phyloP scores from a whole-genome alignment of 2,113 vertebrate species.

The Oenanthe melanoleuca region DNA sequence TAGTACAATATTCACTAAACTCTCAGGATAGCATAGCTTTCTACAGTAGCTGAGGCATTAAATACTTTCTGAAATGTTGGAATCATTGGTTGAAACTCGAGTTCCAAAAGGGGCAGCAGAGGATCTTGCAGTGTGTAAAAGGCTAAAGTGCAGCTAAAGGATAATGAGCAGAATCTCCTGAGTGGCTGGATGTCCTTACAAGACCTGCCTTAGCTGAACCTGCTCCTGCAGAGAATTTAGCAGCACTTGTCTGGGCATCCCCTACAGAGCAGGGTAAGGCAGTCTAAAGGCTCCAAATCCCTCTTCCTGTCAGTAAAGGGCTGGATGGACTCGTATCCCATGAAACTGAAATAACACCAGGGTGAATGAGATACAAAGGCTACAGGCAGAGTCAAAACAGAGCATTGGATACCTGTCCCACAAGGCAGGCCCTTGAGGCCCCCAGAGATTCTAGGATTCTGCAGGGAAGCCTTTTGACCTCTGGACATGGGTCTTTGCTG shows the following conservation, averaged over 20 bases:
- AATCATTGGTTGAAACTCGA: background rate
- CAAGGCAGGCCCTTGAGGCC: rapidly evolving
- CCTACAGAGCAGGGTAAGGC: background rate
- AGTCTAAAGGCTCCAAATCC: background rate
- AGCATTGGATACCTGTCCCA: background rate
- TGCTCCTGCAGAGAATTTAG: background rate
- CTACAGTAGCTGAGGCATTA: background rate
- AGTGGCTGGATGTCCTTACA: background rate
- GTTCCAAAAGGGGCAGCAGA: background rate
- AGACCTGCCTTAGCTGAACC: background rate
- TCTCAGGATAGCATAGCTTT: background rate
- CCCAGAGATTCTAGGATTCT: background rate
- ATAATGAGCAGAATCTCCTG: background rate
- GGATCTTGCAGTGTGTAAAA: background rate
- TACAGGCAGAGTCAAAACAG: background rate
- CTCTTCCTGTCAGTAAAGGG: background rate
- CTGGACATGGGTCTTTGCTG: background rate
- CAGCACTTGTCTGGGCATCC: background rate
- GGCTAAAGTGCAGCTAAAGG: background rate
- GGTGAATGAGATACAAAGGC: background rate
- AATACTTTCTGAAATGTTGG: background rate
- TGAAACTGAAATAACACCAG: background rate
- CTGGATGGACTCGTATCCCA: background rate
- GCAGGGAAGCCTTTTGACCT: background rate
- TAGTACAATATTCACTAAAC: background rate